These are phyloP conservation scores for Hippocampus zosterae DNA, from an alignment of 2,113 vertebrate genomes.

Conservation along the genomic window DNA sequence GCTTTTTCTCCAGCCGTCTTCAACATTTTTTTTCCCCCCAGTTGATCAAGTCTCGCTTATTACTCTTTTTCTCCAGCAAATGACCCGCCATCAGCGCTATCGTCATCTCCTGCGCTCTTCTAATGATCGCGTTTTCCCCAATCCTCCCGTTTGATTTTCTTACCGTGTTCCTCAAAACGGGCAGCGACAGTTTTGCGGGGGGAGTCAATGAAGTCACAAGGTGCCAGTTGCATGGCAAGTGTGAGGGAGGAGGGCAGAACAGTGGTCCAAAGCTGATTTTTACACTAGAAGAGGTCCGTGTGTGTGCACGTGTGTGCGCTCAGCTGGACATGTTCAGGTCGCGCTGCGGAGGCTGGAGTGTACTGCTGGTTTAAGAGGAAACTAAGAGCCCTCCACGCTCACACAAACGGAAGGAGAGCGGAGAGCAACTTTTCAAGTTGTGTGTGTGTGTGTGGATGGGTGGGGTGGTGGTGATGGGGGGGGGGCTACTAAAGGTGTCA, in stretches of 20 bases:
- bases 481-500: not conserved
- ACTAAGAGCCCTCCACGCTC: conserved; percentile 35
- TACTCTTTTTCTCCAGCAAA: too few relatives aligned
- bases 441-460: not conserved
- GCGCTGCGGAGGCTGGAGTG: conserved; percentile 47
- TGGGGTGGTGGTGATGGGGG: too few relatives aligned
- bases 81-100: too few relatives aligned
- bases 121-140: conserved; percentile 15
- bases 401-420: conserved; percentile 1
- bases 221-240: conserved; percentile 23
- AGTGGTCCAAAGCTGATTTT: conserved; percentile 31
- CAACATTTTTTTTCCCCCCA: too few relatives aligned
- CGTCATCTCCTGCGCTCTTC: conserved; percentile 3
- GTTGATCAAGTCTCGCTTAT: too few relatives aligned
- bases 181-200: conserved; percentile 44
- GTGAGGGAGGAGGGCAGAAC: conserved; percentile 21
- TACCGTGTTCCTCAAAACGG: conserved; percentile 48
- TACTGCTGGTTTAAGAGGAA: conserved; percentile 42
- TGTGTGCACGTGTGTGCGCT: conserved; percentile 9
- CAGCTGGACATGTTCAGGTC: conserved; percentile 29
- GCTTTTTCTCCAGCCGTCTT: too few relatives aligned
- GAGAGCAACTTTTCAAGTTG: not conserved
- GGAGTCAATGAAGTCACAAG: conserved; percentile 30
- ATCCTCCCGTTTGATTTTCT: conserved; percentile 24
- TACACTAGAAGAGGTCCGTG: conserved; percentile 21